These are phyloP conservation scores for Pachycephala philippinensis DNA, from an alignment of 2,113 vertebrate genomes.

Conservation along the genomic window DNA sequence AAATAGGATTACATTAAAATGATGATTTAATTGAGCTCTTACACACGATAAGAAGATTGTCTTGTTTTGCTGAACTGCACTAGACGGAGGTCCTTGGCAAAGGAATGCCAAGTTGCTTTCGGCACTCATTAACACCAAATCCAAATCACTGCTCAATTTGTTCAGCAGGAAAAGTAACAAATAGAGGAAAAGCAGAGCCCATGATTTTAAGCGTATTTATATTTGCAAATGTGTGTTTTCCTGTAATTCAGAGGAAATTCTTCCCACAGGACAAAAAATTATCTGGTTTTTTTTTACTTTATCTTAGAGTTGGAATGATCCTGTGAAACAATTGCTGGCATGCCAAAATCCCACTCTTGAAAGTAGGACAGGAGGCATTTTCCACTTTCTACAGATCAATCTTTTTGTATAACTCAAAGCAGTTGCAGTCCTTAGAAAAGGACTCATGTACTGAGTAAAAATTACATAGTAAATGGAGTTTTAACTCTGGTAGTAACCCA, in stretches of 20 bases:
- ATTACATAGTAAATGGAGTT: constrained; percentile 39
- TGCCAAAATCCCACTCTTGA: not conserved
- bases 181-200: not conserved
- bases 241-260: not conserved
- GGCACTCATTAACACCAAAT: not conserved
- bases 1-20: constrained; percentile 8
- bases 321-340: constrained; percentile 18
- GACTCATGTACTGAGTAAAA: constrained; percentile 24
- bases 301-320: not conserved
- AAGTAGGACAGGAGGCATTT: constrained; percentile 42
- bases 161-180: not conserved
- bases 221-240: not conserved
- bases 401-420: constrained; percentile 33
- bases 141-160: not conserved
- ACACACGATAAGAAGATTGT: not conserved
- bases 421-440: constrained; percentile 13
- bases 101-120: not conserved
- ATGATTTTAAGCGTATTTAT: not conserved
- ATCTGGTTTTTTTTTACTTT: not conserved
- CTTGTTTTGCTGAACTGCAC: not conserved
- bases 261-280: not conserved
- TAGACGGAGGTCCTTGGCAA: not conserved
- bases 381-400: constrained; percentile 36
- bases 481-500: not conserved
- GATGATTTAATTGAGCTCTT: constrained; percentile 24